A percentile compares a stretch with the other conserved stretches of the same genome.
phyloP scores from a whole-genome alignment of 2,113 vertebrate species.

The Ceuthmochares aereus region DNA sequence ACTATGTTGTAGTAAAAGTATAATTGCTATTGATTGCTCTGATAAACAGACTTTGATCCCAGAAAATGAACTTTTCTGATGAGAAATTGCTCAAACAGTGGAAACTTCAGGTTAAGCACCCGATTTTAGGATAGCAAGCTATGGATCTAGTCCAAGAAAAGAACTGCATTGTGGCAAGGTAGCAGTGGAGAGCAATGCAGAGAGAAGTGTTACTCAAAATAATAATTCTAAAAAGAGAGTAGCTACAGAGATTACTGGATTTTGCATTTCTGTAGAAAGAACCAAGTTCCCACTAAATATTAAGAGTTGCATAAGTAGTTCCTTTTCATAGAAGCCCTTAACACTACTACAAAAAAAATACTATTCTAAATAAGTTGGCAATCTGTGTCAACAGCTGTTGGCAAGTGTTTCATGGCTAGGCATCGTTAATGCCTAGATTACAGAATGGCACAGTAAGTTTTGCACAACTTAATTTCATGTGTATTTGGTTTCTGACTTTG shows the following conservation, averaged over 20 bases:
- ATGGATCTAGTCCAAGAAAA: neutral
- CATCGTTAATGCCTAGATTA: fast-evolving
- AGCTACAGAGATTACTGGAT: neutral
- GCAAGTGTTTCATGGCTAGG: neutral
- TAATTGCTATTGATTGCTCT: slow-evolving; percentile 11
- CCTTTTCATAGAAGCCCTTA: neutral
- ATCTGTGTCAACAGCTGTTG: neutral
- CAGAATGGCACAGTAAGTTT: neutral
- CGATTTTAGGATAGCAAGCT: neutral
- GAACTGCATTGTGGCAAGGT: neutral
- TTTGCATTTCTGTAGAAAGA: neutral
- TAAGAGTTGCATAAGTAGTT: neutral
- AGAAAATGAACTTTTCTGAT: neutral
- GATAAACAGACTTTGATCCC: neutral
- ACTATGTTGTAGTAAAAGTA: neutral
- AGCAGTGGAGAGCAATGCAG: neutral
- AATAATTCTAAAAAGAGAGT: neutral
- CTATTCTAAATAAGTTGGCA: neutral
- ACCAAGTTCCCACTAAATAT: neutral
- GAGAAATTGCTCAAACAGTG: slow-evolving; percentile 10
- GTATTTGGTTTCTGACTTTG: neutral
- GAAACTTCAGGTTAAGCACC: neutral
- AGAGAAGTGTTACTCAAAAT: neutral
- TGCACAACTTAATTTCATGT: neutral
- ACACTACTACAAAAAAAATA: neutral